These are phyloP conservation scores for Bos taurus DNA, from an alignment of 2,113 vertebrate genomes.

Conservation along the genomic window DNA sequence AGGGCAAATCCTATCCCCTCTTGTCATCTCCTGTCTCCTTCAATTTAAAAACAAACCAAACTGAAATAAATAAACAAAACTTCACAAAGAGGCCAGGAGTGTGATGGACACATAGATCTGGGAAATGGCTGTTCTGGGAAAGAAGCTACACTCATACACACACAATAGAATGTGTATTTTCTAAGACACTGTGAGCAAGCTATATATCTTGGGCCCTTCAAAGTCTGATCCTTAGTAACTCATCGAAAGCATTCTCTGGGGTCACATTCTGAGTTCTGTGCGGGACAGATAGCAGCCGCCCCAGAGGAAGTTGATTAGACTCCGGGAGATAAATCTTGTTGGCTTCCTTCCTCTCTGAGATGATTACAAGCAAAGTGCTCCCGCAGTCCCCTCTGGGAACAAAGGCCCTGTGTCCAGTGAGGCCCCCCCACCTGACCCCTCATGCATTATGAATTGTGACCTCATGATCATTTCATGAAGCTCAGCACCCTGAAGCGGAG, in stretches of 20 bases:
- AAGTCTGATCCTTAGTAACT: neutral
- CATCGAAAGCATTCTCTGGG: neutral
- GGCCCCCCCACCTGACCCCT: neutral
- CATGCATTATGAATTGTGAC: constrained; percentile 49
- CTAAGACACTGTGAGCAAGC: neutral
- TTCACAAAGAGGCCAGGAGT: no score
- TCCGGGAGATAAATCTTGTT: neutral
- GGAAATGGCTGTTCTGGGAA: neutral
- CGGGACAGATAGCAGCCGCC: neutral
- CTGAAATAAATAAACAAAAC: neutral
- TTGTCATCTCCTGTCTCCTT: neutral
- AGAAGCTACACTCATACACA: no score
- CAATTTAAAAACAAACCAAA: neutral
- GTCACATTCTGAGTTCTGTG: neutral
- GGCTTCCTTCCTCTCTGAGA: constrained; percentile 21
- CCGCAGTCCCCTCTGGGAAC: accelerated
- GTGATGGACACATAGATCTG: neutral
- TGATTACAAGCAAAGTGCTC: neutral
- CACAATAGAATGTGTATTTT: accelerated
- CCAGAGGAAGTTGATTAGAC: neutral
- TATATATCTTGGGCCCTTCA: neutral
- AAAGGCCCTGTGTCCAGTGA: constrained; percentile 25
- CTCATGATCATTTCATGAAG: constrained; percentile 32
- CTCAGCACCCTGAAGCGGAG: neutral
- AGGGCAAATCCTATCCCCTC: neutral